phyloP scores from a whole-genome alignment of 2,113 vertebrate species.

The Glaucidium brasilianum region DNA sequence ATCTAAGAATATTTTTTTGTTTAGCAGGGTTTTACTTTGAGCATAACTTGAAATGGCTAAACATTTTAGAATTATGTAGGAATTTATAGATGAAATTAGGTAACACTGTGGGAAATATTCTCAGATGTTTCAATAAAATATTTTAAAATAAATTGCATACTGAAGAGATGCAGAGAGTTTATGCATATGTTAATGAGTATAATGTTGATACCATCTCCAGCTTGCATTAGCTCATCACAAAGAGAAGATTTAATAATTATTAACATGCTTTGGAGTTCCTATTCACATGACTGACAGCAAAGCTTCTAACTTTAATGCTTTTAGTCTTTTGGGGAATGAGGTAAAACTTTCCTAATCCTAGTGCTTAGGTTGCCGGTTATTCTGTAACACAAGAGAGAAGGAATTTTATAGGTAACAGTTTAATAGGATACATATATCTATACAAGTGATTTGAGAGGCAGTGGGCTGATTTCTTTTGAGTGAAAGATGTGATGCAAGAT shows the following conservation, averaged over 20 bases:
- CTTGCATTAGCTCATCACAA: not conserved
- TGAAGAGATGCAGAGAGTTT: not conserved
- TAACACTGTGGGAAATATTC: not conserved
- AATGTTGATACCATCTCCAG: not conserved
- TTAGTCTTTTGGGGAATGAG: conserved; percentile 21
- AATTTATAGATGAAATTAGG: not conserved
- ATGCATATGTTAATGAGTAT: not conserved
- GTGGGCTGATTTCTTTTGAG: not conserved
- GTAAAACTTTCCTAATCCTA: conserved; percentile 25
- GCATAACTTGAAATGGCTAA: not conserved
- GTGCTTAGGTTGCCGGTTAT: not conserved
- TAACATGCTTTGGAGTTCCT: not conserved
- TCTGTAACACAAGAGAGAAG: not conserved
- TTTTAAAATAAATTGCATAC: not conserved
- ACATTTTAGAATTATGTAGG: not conserved
- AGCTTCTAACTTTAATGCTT: not conserved
- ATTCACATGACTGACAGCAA: not conserved
- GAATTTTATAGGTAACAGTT: not conserved
- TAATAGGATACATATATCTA: not conserved
- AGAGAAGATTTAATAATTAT: not conserved
- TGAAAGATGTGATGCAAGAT: not conserved
- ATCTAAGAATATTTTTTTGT: not conserved
- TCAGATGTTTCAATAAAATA: not conserved
- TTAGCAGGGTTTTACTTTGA: not conserved
- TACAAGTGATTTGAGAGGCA: not conserved